Percentiles rank a stretch among this genome's conserved stretches.
Conservation (phyloP, 2,113 vertebrate genomes). For the Cynoglossus semilaevis region DNA sequence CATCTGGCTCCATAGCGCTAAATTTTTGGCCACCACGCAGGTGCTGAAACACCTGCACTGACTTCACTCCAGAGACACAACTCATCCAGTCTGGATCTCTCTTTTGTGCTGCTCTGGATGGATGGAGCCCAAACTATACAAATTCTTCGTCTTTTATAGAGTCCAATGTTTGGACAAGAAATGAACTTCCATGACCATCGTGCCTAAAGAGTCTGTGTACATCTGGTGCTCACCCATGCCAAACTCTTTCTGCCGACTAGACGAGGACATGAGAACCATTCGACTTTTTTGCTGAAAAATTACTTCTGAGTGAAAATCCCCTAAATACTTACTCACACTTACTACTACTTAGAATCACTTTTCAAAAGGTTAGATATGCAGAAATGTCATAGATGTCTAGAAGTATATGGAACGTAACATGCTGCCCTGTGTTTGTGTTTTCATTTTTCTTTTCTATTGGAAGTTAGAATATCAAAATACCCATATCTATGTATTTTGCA, state of each 20-base stretch:
- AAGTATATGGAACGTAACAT: no score
- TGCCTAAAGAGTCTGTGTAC: slow-evolving; percentile 22
- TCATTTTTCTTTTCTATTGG: no score
- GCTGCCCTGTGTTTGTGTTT: no score
- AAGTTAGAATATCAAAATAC: no score
- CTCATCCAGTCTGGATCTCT: slow-evolving; percentile 11
- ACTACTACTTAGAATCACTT: no score
- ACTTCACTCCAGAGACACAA: neutral
- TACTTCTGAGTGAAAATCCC: neutral
- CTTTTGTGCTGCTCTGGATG: slow-evolving; percentile 32
- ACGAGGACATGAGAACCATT: slow-evolving; percentile 19
- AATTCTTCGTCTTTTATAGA: slow-evolving; percentile 22
- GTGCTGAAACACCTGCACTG: slow-evolving; percentile 58
- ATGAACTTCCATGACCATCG: slow-evolving; percentile 15
- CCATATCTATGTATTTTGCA: no score
- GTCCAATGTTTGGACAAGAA: slow-evolving; percentile 41
- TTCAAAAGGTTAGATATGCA: no score
- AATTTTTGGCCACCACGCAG: slow-evolving; percentile 42
- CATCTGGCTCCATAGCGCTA: slow-evolving; percentile 15
- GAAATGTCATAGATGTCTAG: no score
- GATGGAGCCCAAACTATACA: slow-evolving; percentile 39
- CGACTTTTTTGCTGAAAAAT: neutral
- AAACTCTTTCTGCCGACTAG: slow-evolving; percentile 12
- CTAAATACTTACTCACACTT: no score
- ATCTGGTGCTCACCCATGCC: slow-evolving; percentile 43